Base-by-base conservation (phyloP, 2,888 invertebrate species). In the Rhagium mordax region DNA sequence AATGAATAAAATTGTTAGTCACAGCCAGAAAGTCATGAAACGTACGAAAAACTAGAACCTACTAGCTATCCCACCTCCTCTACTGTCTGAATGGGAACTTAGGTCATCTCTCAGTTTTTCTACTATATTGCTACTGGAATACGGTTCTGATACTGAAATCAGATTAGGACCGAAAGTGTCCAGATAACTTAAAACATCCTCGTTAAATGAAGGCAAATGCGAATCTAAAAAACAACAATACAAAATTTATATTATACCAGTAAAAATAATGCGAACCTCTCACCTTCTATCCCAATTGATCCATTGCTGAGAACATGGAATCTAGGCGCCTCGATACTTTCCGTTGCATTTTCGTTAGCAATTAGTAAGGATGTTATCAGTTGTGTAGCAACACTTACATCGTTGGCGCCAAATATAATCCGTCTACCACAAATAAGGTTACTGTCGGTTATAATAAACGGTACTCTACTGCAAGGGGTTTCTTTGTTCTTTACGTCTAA, bases 11-110 rank as follows among this genome's bases (percentile, higher is more conserved):
- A n/a, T 53, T 18, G 33, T 65, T 65, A 65, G 65, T 65, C 65
- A 65, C 65, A 65, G 65, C 65, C 65, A 29, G 53, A 51, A 7
- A 53, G 53, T 65, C 15, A 15, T 8, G 33, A 15, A 15, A 2
- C 33, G 18, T 13, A 59, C 16, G 3, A 1, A 29, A 53, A 65
- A 29, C 18, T 84, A 91, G 86, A 92, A 93, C 81, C 93, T 89
- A 70, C 91, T 92, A 57, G 93, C 91, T 78, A 92, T 89, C 0
- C 94, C 94, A 15, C 91, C 93, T 73, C 93, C 94, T 84, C 94
- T 89, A 81, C 93, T 92, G 86, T 94, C 94, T 3, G 94, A 93
- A 87, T 94, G 93, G 72, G 93, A 93, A 74, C 89, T 88, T 74
- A 94, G 89, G 70, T 88, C 89, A 87, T 94, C 93, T 71, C 88